These are phyloP conservation scores for Creontiades dilutus DNA, from an alignment of 2,888 invertebrate species.

Conservation along the genomic window DNA sequence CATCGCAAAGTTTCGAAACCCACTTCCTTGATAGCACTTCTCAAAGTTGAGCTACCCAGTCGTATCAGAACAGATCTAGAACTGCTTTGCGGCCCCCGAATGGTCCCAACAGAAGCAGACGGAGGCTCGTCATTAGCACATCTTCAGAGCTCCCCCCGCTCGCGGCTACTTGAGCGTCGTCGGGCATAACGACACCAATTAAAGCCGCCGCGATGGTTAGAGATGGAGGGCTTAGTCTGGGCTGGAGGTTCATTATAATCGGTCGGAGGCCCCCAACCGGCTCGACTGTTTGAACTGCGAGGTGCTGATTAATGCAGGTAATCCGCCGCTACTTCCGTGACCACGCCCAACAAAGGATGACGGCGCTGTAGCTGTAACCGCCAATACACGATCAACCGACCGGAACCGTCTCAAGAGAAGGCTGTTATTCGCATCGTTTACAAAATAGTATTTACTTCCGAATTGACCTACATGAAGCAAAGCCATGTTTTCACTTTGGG, in stretches of 20 bases:
- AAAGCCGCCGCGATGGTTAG: conserved; percentile 17
- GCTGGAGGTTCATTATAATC: conserved; percentile 25
- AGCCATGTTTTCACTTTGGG: no score
- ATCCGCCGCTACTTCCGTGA: not conserved
- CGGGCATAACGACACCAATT: conserved; percentile 10
- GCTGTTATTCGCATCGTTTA: no score
- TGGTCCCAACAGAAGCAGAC: not conserved
- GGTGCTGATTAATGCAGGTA: conserved; percentile 16
- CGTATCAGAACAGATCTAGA: conserved; percentile 12
- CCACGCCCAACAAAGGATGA: not conserved
- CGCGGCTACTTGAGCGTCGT: conserved; percentile 31
- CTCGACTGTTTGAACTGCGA: not conserved
- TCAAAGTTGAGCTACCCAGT: conserved; percentile 9
- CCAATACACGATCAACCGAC: no score
- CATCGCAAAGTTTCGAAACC: not conserved
- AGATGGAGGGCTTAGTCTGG: not conserved
- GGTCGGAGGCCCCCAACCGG: not conserved
- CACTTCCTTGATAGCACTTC: not conserved
- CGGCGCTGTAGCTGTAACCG: no score
- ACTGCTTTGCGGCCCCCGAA: not conserved
- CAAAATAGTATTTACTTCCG: no score
- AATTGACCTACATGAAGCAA: no score
- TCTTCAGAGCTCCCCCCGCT: conserved; percentile 23
- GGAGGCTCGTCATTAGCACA: conserved; percentile 19
- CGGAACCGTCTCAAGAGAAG: no score